These are phyloP conservation scores for Drusus annulatus DNA, from an alignment of 1,140 invertebrate species.

Conservation along the genomic window DNA sequence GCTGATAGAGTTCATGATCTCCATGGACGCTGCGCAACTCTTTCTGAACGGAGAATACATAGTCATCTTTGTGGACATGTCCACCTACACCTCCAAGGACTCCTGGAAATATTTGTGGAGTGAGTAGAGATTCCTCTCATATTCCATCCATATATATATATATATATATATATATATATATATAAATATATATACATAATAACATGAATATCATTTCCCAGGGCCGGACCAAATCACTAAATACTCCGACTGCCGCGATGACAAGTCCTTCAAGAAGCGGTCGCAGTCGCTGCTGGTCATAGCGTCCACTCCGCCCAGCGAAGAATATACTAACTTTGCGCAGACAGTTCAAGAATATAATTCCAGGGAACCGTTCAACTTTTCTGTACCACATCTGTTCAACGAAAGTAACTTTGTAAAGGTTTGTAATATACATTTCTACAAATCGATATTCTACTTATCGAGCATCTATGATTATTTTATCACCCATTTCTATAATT, in stretches of 20 bases:
- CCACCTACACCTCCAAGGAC: slow-evolving; percentile 84
- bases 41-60: slow-evolving; percentile 95
- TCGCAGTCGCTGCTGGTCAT: slow-evolving; percentile 89
- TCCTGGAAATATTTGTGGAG: slow-evolving; percentile 88
- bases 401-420: slow-evolving; percentile 72
- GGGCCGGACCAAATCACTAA: slow-evolving; percentile 72
- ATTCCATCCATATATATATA: too few species aligned
- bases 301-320: slow-evolving; percentile 84
- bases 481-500: not conserved
- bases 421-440: slow-evolving; percentile 62
- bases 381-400: slow-evolving; percentile 75
- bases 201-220: too few species aligned
- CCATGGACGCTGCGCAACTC: slow-evolving; percentile 88
- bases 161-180: too few species aligned
- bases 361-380: slow-evolving; percentile 82
- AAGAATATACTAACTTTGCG: slow-evolving; percentile 83
- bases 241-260: slow-evolving; percentile 75
- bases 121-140: slow-evolving; percentile 47
- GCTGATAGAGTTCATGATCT: slow-evolving; percentile 91
- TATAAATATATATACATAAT: too few species aligned
- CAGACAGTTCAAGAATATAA: slow-evolving; percentile 85
- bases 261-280: slow-evolving; percentile 78
- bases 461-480: too few species aligned
- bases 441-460: too few species aligned
- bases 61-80: slow-evolving; percentile 94